Conservation (phyloP, 2,888 invertebrate species). For the Epiblema foenella region DNA sequence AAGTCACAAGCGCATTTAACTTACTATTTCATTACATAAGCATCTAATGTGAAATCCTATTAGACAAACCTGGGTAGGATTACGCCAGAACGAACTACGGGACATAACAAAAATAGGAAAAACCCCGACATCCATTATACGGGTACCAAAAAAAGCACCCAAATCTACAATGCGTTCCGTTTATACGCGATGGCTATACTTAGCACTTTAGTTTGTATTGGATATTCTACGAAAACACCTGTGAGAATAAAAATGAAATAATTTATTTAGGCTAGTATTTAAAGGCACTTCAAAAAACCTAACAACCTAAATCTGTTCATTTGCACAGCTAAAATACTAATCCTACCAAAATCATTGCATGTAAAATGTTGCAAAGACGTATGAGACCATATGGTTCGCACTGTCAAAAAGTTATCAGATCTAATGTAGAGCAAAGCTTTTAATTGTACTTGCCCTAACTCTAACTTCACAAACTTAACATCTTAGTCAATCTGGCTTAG, state of each 20-base stretch:
- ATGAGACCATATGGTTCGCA: no score
- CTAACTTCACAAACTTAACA: no score
- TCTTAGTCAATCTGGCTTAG: no score
- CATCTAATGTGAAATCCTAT: background rate
- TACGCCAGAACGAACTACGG: background rate
- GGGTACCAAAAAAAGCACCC: slow-evolving; percentile 6
- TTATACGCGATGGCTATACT: background rate
- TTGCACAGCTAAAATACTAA: no score
- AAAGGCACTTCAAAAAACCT: no score
- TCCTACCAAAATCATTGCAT: no score
- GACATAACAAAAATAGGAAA: slow-evolving; percentile 8
- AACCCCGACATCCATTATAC: slow-evolving; percentile 27
- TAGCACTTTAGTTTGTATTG: slow-evolving; percentile 2
- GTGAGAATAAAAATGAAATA: background rate
- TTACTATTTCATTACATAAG: background rate
- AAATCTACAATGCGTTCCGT: slow-evolving; percentile 10
- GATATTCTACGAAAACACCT: background rate
- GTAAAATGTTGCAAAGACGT: no score
- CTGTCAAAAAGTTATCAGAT: no score
- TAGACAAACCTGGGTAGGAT: background rate
- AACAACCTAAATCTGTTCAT: no score
- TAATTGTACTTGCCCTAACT: no score
- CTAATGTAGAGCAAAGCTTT: no score
- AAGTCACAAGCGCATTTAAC: background rate
- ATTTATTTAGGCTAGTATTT: no score